phyloP scores from a whole-genome alignment of 2,113 vertebrate species.

The Ctenodactylus gundi region DNA sequence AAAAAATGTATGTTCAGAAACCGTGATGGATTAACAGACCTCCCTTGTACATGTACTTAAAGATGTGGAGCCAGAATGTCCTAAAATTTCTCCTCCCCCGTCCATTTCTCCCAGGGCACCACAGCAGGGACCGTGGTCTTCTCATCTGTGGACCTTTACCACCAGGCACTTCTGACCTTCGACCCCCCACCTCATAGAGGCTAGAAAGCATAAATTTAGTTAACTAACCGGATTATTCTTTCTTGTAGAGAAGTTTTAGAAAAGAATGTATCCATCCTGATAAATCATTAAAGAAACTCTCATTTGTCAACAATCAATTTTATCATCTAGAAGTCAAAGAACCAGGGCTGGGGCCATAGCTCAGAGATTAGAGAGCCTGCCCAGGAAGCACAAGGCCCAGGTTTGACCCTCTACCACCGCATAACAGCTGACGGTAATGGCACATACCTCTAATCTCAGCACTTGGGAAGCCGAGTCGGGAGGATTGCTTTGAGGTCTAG shows the following conservation, averaged over 20 bases:
- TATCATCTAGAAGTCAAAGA: not conserved
- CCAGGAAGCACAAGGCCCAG: too few species aligned
- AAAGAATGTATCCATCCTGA: not conserved
- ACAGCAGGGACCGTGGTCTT: not conserved
- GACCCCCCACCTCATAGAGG: not conserved
- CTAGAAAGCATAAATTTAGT: not conserved
- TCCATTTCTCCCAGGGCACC: not conserved
- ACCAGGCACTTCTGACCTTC: not conserved
- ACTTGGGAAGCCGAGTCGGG: too few species aligned
- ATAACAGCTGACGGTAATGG: too few species aligned
- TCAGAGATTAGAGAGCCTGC: too few species aligned
- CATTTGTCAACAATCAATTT: not conserved
- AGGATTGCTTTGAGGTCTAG: too few species aligned
- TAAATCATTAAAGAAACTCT: not conserved
- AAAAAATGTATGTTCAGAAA: not conserved
- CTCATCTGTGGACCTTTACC: not conserved
- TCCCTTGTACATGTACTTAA: not conserved
- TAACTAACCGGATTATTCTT: not conserved
- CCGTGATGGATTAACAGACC: not conserved
- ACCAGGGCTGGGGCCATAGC: not conserved
- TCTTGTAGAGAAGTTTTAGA: not conserved
- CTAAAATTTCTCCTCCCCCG: not conserved
- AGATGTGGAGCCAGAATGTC: not conserved
- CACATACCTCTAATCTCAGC: too few species aligned
- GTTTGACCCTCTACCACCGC: too few species aligned